Base-by-base conservation (phyloP, 37 sponge, comb jelly and placozoan genomes). In the Trichoplax adhaerens region DNA sequence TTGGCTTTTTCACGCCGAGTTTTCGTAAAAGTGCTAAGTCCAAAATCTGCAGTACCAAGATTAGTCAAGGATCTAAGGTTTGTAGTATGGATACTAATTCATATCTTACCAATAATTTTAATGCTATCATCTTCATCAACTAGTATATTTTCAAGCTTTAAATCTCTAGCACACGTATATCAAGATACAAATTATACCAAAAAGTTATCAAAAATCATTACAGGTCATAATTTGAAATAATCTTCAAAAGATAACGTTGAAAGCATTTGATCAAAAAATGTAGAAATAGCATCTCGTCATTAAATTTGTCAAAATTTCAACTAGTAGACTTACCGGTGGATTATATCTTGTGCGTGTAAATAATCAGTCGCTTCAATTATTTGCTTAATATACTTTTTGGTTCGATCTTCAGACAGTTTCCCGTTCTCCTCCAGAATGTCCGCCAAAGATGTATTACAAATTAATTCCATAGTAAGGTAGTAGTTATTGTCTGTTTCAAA, bases 401-500 rank as follows among this genome's bases (percentile, higher is more conserved):
- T 67, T 71, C 78, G 75, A 54, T 62, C 66, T 52, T 73, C 78
- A 56, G 55, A 8, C 12, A 82, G 66, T 10, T 59, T 56, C 3
- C 56, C 66, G 52, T 55, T 54, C 61, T 55, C 64, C 6, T 56
- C 72, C 29, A 82, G 72, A 48, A 72, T 62, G 54, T 82, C 83
- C 0, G 72, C 74, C 52, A 82, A 68, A 7, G 72, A 73, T 1
- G 78, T 78, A 48, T 74, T 74, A 7, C 53, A 47, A 55, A 68
- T 66, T 52, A 97, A 74, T 72, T 97, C 99, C 64, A 80, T 79
- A 53, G 91, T 82, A 52, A 97, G 85, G 72, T 97, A 97, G 81
- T 83, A 97, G 58, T 78, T 83, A 76, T 88, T 88, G 50, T 97
- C 99, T 46, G 99, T 97, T 77, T 97, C 99, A 51, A 97, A 79